Conservation (phyloP, 2,888 invertebrate species). For the Chaitophorus viminalis region DNA sequence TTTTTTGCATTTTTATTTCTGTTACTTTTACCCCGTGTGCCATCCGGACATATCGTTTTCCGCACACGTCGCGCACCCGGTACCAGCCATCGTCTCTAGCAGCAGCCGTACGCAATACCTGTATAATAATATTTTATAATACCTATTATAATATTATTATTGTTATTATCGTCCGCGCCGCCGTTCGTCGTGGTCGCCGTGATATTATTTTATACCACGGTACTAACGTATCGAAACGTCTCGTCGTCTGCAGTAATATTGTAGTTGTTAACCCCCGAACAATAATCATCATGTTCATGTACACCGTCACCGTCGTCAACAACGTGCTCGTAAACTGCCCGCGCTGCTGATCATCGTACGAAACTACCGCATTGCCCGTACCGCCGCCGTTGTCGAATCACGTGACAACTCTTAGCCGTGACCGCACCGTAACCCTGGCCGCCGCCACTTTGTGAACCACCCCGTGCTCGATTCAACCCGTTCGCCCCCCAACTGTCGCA, state of each 20-base stretch:
- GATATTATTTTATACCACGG: not conserved
- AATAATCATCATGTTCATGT: not conserved
- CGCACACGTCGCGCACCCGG: slow-evolving; percentile 14
- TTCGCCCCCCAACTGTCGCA: not conserved
- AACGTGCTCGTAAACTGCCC: slow-evolving; percentile 32
- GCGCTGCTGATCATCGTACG: slow-evolving; percentile 23
- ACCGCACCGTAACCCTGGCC: slow-evolving; percentile 54
- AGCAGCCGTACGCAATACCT: not conserved
- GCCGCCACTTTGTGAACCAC: slow-evolving; percentile 31
- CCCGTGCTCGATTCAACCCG: slow-evolving; percentile 13
- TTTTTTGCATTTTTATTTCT: not conserved
- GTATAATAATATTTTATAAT: too few relatives aligned
- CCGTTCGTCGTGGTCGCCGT: not conserved
- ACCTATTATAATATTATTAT: too few relatives aligned
- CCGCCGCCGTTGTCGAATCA: slow-evolving; percentile 37
- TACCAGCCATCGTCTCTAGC: not conserved
- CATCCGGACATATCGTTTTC: slow-evolving; percentile 43
- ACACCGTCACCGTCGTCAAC: not conserved
- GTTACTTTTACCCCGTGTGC: slow-evolving; percentile 46
- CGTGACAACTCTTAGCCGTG: slow-evolving; percentile 49
- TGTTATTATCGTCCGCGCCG: not conserved
- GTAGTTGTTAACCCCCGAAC: not conserved
- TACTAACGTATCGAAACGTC: not conserved
- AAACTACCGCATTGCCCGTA: not conserved
- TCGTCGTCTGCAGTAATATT: not conserved